Percentiles rank a stretch among this genome's conserved stretches.
phyloP scores from a whole-genome alignment of 2,113 vertebrate genomes.

The Scopus umbretta region DNA sequence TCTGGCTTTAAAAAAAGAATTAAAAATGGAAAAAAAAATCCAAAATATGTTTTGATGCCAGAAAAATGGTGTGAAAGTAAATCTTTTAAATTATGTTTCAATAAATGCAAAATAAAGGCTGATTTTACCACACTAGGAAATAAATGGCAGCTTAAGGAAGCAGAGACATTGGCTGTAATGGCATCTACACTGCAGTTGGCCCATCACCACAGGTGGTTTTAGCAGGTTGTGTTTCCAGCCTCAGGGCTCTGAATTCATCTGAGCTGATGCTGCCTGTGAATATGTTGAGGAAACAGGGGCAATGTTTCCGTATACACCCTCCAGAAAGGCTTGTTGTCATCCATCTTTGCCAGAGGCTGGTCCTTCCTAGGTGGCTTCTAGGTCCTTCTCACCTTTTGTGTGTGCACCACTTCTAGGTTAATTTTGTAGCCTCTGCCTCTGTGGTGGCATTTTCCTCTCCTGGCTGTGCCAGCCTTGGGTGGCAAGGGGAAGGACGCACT shows the following conservation, averaged over 20 bases:
- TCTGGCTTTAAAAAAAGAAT: neutral
- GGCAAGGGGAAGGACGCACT: neutral
- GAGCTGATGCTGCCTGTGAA: neutral
- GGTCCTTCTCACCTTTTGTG: rapidly evolving
- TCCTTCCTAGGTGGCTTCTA: neutral
- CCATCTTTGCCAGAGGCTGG: neutral
- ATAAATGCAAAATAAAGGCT: neutral
- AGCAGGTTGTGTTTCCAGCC: neutral
- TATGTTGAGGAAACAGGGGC: neutral
- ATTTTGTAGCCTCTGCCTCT: neutral
- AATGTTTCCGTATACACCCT: neutral
- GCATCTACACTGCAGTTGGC: neutral
- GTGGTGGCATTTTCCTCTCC: rapidly evolving
- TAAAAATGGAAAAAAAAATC: neutral
- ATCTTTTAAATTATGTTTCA: neutral
- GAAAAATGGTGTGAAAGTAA: neutral
- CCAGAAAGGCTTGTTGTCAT: neutral
- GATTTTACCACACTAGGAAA: neutral
- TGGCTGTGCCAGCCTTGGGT: rapidly evolving
- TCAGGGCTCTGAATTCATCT: neutral
- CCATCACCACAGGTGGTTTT: neutral
- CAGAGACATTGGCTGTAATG: neutral
- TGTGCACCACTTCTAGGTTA: neutral
- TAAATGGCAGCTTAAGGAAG: neutral
- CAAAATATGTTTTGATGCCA: neutral